These are phyloP conservation scores for Eciton burchellii DNA, from an alignment of 1,140 invertebrate species.

Conservation along the genomic window DNA sequence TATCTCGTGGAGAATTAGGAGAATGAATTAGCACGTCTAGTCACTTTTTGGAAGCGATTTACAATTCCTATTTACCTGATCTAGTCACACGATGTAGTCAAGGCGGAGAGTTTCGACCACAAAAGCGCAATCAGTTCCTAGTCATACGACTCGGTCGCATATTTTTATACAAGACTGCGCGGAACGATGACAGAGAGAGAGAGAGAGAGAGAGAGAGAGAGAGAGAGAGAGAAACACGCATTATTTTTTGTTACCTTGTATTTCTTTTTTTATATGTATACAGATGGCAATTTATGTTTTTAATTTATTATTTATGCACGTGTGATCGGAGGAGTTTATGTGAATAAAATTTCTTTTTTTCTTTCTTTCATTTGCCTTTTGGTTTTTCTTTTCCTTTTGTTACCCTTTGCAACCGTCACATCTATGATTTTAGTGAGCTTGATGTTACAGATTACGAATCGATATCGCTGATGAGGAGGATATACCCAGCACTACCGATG, in stretches of 20 bases:
- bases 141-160: constrained; percentile 63
- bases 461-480: background rate
- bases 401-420: background rate
- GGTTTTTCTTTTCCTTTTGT: constrained; percentile 64
- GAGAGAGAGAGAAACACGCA: constrained; percentile 15
- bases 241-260: constrained; percentile 55
- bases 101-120: constrained; percentile 29
- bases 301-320: constrained; percentile 35
- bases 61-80: constrained; percentile 74
- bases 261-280: constrained; percentile 31
- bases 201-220: too few species aligned
- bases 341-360: constrained; percentile 57
- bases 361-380: constrained; percentile 62
- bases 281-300: background rate
- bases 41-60: constrained; percentile 78
- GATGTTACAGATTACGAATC: too few species aligned
- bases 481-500: background rate
- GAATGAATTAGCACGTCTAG: constrained; percentile 74
- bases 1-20: constrained; percentile 55
- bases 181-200: too few species aligned
- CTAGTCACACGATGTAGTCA: constrained; percentile 79
- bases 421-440: constrained; percentile 27
- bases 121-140: constrained; percentile 58
- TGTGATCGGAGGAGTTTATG: constrained; percentile 23
- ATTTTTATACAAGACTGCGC: constrained; percentile 70